A percentile compares a stretch with the other conserved stretches of the same genome.
Evolutionary conservation across 2,888 invertebrate species (phyloP).

Genomic region (Mylabris sibirica): DNA sequence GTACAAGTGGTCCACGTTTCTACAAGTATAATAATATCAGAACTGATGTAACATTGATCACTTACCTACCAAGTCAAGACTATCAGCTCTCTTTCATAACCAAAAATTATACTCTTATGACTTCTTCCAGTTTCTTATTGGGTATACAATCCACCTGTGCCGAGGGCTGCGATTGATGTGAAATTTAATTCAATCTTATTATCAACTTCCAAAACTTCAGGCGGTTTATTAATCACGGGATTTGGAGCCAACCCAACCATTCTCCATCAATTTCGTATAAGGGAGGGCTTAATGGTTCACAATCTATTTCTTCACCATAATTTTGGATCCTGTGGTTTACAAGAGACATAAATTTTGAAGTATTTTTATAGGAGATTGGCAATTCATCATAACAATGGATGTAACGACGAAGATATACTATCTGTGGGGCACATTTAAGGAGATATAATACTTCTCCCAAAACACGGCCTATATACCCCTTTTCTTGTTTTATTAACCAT

Average conservation of each 20-base stretch:
- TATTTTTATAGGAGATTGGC: slow-evolving; percentile 37
- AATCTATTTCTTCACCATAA: slow-evolving; percentile 28
- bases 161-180: background rate
- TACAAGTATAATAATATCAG: too few relatives aligned
- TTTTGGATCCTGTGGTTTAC: slow-evolving; percentile 34
- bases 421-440: slow-evolving; percentile 38
- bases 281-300: slow-evolving; percentile 33
- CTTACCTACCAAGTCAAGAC: too few relatives aligned
- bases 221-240: background rate
- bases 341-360: slow-evolving; percentile 37
- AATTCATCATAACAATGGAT: slow-evolving; percentile 42
- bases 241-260: slow-evolving; percentile 8
- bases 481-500: slow-evolving; percentile 39
- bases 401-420: slow-evolving; percentile 30
- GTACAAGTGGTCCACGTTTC: too few relatives aligned
- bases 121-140: slow-evolving; percentile 1
- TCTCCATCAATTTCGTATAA: slow-evolving; percentile 30
- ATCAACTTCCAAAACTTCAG: background rate
- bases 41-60: too few relatives aligned
- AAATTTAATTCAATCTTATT: background rate
- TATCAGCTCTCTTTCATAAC: slow-evolving; percentile 4
- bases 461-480: slow-evolving; percentile 43
- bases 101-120: slow-evolving; percentile 2
- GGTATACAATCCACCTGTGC: background rate
- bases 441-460: slow-evolving; percentile 47